phyloP scores from a whole-genome alignment of 2,888 invertebrate genomes.

The Keiferia lycopersicella region DNA sequence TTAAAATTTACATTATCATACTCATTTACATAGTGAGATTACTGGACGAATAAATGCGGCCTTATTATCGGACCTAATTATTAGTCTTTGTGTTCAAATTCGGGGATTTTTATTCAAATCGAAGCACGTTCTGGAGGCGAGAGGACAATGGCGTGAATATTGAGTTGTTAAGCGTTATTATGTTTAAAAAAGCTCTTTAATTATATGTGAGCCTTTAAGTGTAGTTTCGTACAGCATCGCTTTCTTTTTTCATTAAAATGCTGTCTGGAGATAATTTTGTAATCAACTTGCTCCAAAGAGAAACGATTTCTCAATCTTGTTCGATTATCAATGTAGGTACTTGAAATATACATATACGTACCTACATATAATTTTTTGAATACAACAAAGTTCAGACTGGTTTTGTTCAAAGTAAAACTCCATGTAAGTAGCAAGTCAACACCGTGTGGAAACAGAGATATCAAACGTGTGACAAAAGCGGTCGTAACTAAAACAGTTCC shows the following conservation, averaged over 20 bases:
- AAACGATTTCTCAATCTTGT: not conserved
- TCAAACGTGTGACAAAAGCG: not conserved
- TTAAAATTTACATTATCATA: slow-evolving; percentile 74
- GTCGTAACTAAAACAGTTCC: slow-evolving; percentile 9
- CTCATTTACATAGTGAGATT: slow-evolving; percentile 69
- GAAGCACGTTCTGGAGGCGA: slow-evolving; percentile 41
- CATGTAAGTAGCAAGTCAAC: not conserved
- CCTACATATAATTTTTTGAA: not conserved
- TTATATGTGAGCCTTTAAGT: not conserved
- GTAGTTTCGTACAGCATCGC: not conserved
- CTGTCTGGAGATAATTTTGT: not conserved
- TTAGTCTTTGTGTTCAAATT: slow-evolving; percentile 76
- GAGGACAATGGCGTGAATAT: slow-evolving; percentile 54
- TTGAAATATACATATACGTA: not conserved
- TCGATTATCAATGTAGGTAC: not conserved
- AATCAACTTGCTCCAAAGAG: slow-evolving; percentile 1
- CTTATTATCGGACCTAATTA: slow-evolving; percentile 75
- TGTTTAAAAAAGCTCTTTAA: slow-evolving; percentile 6
- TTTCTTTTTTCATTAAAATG: slow-evolving; percentile 1
- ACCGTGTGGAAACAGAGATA: not conserved
- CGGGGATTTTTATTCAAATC: slow-evolving; percentile 65
- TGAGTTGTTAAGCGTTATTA: slow-evolving; percentile 54
- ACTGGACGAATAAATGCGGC: slow-evolving; percentile 58
- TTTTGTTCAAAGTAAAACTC: not conserved
- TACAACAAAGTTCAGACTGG: not conserved